Conservation (phyloP, 53 echinoderm and acorn worm genomes). For the Crossaster papposus region DNA sequence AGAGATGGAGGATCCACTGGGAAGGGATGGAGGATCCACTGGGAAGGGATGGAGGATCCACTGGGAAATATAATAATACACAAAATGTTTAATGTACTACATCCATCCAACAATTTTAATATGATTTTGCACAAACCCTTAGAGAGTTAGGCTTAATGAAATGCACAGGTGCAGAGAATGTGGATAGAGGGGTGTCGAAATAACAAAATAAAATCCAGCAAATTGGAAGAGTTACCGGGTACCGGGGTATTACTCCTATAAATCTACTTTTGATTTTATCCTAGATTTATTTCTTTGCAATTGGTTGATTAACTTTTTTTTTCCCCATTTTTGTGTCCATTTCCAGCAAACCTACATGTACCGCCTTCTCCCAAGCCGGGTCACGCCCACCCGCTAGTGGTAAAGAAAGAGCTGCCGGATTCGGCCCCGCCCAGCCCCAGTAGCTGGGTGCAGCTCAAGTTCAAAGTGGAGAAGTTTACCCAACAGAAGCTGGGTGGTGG, state of each 20-base stretch:
- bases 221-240: too few relatives aligned
- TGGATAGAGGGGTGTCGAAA: too few relatives aligned
- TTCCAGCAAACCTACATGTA: conserved; percentile 49
- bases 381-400: conserved; percentile 31
- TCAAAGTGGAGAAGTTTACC: conserved; percentile 65
- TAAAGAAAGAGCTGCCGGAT: conserved; percentile 31
- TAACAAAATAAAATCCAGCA: too few relatives aligned
- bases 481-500: conserved; percentile 53
- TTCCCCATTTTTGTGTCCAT: neutral
- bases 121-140: too few relatives aligned
- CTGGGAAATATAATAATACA: too few relatives aligned
- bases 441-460: conserved; percentile 62
- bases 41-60: neutral
- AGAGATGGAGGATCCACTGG: neutral
- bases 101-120: too few relatives aligned
- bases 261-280: too few relatives aligned
- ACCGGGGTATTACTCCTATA: too few relatives aligned
- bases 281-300: neutral
- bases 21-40: neutral
- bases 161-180: too few relatives aligned
- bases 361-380: conserved; percentile 49
- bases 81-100: too few relatives aligned
- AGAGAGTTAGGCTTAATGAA: too few relatives aligned
- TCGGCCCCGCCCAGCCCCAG: conserved; percentile 60
- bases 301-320: neutral